phyloP scores from a whole-genome alignment of 1,140 invertebrate genomes.

The Oreohelix idahoensis region DNA sequence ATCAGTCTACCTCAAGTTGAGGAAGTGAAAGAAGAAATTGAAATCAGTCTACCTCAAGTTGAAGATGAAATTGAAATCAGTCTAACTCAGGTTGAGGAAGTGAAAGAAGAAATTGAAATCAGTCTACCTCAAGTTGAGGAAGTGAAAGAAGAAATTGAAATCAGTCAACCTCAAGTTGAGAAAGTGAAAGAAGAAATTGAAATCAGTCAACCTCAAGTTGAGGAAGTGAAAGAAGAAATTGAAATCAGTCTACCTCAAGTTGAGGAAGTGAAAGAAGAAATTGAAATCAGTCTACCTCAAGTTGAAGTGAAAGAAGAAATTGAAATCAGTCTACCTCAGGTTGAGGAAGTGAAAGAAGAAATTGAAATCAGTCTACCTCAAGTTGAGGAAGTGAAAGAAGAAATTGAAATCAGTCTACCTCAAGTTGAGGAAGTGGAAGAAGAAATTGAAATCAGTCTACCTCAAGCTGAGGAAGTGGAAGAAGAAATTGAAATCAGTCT shows the following conservation, averaged over 20 bases:
- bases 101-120: conserved; percentile 33
- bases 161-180: conserved; percentile 16
- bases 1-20: conserved; percentile 9
- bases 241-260: conserved; percentile 4
- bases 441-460: conserved; percentile 30
- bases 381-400: conserved; percentile 48
- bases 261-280: conserved; percentile 39
- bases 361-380: conserved; percentile 34
- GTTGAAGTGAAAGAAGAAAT: conserved; percentile 46
- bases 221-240: conserved; percentile 50
- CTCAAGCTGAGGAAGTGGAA: conserved; percentile 43
- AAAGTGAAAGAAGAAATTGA: conserved; percentile 35
- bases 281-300: conserved; percentile 34
- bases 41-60: conserved; percentile 35
- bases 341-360: conserved; percentile 39
- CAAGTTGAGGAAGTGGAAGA: conserved; percentile 32
- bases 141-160: conserved; percentile 39
- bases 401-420: conserved; percentile 33
- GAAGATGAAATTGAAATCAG: conserved; percentile 26
- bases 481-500: conserved; percentile 36
- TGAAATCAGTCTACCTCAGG: conserved; percentile 7
- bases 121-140: conserved; percentile 41
- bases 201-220: conserved; percentile 38
- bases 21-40: conserved; percentile 30
- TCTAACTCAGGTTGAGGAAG: conserved; percentile 16